These are phyloP conservation scores for Daubentonia madagascariensis DNA, from an alignment of 2,113 vertebrate genomes.

Conservation along the genomic window DNA sequence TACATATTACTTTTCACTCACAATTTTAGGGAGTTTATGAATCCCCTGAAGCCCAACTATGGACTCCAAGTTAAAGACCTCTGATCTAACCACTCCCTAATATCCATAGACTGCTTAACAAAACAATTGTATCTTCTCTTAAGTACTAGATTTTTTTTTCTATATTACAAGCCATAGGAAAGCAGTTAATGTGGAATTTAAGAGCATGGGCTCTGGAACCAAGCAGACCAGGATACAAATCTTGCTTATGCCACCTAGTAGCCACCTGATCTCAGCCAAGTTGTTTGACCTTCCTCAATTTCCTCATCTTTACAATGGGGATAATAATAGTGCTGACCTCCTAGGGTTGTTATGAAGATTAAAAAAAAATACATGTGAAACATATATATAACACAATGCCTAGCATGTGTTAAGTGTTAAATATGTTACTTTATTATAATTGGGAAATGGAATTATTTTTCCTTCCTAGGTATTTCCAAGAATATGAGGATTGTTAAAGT, in stretches of 20 bases:
- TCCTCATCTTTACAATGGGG: neutral
- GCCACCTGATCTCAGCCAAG: neutral
- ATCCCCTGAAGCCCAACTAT: neutral
- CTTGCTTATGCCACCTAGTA: neutral
- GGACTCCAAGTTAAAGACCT: neutral
- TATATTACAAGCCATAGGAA: neutral
- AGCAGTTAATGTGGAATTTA: neutral
- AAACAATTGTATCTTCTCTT: neutral
- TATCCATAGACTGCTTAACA: neutral
- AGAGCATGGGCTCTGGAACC: neutral
- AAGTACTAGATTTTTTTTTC: neutral
- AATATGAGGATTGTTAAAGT: neutral
- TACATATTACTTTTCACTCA: neutral
- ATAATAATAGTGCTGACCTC: neutral
- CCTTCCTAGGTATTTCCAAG: neutral
- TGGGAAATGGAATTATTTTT: slow-evolving; percentile 46
- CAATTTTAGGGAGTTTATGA: neutral
- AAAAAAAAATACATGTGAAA: slow-evolving; percentile 25
- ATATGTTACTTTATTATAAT: slow-evolving; percentile 16
- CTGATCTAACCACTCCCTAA: neutral
- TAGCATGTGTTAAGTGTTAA: neutral
- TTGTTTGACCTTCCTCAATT: slow-evolving; percentile 20
- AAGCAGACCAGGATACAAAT: neutral
- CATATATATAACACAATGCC: neutral
- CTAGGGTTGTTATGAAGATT: neutral